These are phyloP conservation scores for Sipunculus nudus DNA, from an alignment of 2,888 invertebrate genomes.

Conservation along the genomic window DNA sequence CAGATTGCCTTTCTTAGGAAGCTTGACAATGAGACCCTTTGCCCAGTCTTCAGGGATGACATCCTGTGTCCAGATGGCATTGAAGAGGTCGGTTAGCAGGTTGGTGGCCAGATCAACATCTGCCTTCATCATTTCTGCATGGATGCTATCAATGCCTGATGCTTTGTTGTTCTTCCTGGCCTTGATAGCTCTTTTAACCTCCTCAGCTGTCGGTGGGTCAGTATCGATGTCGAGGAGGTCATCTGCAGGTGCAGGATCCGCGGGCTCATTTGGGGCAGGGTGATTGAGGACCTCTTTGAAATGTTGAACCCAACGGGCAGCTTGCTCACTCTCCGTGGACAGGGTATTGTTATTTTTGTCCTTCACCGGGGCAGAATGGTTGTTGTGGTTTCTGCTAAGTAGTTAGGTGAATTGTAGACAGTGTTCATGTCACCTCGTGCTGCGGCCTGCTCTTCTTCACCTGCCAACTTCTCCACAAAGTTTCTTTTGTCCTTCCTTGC, in stretches of 20 bases:
- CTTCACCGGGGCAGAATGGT: neutral
- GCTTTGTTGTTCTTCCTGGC: conserved; percentile 1
- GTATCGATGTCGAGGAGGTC: conserved; percentile 4
- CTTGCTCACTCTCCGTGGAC: neutral
- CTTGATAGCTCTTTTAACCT: neutral
- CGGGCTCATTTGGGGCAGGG: neutral
- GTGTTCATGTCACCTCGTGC: neutral
- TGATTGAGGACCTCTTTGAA: neutral
- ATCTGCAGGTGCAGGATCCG: neutral
- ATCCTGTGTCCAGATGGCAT: neutral
- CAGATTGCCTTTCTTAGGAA: conserved; percentile 21
- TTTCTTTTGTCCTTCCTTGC: neutral
- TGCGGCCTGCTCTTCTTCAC: conserved; percentile 6
- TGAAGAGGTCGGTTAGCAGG: neutral
- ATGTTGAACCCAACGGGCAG: conserved; percentile 8
- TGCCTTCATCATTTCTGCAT: conserved; percentile 7
- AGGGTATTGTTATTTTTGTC: conserved; percentile 1
- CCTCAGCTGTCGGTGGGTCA: neutral
- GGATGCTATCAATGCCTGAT: neutral
- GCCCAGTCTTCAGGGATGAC: conserved; percentile 8
- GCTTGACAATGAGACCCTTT: conserved; percentile 5
- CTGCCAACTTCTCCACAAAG: neutral
- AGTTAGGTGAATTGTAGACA: conserved; percentile 2
- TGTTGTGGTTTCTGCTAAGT: neutral
- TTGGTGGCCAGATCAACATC: neutral